Evolutionary conservation across 2,797 vertebrate species (phyloP), one percentile per base, ranked within the genome.

Genomic region (Tenualosa ilisha): DNA sequence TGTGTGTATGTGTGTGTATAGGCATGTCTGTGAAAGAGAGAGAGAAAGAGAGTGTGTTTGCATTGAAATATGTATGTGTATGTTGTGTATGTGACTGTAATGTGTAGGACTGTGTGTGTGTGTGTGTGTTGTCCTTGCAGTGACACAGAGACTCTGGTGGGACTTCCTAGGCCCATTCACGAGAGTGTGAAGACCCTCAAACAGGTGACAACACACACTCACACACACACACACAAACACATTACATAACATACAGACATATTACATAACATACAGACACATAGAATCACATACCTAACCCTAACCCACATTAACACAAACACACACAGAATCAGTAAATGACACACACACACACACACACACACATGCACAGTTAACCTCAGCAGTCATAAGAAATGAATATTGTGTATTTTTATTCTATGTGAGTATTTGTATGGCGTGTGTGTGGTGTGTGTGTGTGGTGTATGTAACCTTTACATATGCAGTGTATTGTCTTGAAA

Each of bases 181-280:
- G 98, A 99, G 86, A 99, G 98, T 0, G 98, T 99, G 90, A 99
- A 98, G 94, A 99, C 97, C 13, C 95, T 99, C 24, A 99, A 99
- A 93, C 98, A 97, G 97, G 98, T 98, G 86, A 96, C 87, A 3
- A 79, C 83, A 63, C 13, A 56, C 59, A 56, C 82, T 24, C 68
- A 13, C 40, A 56, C 59, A 56, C 82, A 43, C 68, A 13, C 40
- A 56, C 68, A 17, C 15, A 43, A n/a, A 7, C n/a, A 65, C 63
- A 65, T 24, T 12, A 65, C n/a, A 40, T 37, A 75, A 43, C 68
- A 43, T 13, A 43, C 68, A 75, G 31, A 75, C 65, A 68, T 26
- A 68, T 26, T 31, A 31, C 65, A 68, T 26, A 12, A 53, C 13
- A 53, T 11, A 53, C 51, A 53, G 1, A 56, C 54, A 56, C 53